A percentile compares a stretch with the other conserved stretches of the same genome.
Conservation (phyloP, 37 sponge, comb jelly and placozoan genomes). For the Beroe forskalii region DNA sequence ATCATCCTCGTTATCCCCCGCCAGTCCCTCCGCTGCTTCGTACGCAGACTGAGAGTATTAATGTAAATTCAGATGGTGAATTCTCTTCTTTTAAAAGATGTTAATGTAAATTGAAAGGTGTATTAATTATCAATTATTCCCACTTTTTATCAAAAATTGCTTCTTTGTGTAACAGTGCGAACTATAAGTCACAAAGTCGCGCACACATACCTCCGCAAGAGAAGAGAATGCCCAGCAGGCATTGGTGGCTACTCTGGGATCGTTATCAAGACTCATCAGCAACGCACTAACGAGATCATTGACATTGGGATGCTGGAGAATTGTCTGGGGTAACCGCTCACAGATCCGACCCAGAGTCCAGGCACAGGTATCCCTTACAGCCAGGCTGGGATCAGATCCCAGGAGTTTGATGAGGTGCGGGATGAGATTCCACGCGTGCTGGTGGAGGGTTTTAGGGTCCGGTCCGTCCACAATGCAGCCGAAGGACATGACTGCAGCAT, state of each 20-base stretch:
- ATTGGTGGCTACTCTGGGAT: constrained; percentile 94
- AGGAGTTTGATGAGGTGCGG: constrained; percentile 75
- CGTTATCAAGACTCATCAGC: constrained; percentile 72
- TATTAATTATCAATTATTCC: too few relatives aligned
- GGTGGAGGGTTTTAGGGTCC: constrained; percentile 62
- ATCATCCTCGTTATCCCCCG: constrained; percentile 68
- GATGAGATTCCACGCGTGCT: constrained; percentile 69
- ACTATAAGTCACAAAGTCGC: too few relatives aligned
- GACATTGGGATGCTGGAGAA: constrained; percentile 70
- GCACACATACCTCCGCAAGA: constrained; percentile 80
- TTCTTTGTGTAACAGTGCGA: too few relatives aligned
- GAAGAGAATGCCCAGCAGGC: constrained; percentile 97
- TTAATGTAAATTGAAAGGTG: too few relatives aligned
- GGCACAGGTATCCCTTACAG: constrained; percentile 92
- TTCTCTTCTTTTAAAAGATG: too few relatives aligned
- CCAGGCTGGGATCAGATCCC: constrained; percentile 74
- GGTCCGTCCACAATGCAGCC: constrained; percentile 78
- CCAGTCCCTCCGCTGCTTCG: constrained; percentile 68
- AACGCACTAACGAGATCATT: constrained; percentile 75
- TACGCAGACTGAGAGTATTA: constrained; percentile 82
- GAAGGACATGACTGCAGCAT: constrained; percentile 92
- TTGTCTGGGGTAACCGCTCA: constrained; percentile 79
- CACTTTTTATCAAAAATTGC: too few relatives aligned
- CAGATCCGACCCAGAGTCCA: constrained; percentile 96
- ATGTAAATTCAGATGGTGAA: too few relatives aligned